Conservation (phyloP, 2,797 vertebrate species). For the Percopsis omiscomaycus region DNA sequence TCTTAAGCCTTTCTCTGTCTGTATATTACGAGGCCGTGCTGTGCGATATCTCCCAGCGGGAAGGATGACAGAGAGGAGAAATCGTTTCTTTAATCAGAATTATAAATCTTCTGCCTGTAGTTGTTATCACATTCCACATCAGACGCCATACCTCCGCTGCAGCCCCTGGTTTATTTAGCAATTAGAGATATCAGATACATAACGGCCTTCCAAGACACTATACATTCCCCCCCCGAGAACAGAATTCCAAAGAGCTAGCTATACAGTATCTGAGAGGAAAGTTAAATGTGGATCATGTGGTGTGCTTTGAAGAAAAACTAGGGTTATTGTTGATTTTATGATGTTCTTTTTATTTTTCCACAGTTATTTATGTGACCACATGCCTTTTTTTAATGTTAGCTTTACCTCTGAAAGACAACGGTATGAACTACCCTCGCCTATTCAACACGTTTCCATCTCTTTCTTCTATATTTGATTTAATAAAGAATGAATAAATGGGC, state of each 20-base stretch:
- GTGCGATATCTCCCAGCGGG: slow-evolving; percentile 24
- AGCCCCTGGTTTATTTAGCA: slow-evolving; percentile 14
- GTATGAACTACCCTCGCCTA: no score
- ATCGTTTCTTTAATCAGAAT: slow-evolving; percentile 56
- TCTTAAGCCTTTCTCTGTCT: slow-evolving; percentile 5
- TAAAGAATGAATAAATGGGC: neutral
- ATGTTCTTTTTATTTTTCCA: no score
- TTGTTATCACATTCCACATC: slow-evolving; percentile 38
- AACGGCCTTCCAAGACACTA: neutral
- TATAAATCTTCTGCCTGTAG: slow-evolving; percentile 52
- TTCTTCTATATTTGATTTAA: neutral
- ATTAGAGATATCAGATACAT: slow-evolving; percentile 37
- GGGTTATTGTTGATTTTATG: no score
- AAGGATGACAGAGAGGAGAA: slow-evolving; percentile 32
- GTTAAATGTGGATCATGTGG: no score
- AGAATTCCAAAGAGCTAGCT: slow-evolving; percentile 1
- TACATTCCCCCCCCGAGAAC: neutral
- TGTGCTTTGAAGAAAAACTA: no score
- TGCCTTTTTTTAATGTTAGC: no score
- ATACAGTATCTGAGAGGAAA: no score
- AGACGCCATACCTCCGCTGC: slow-evolving; percentile 24
- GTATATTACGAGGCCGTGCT: slow-evolving; percentile 17
- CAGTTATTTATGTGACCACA: no score
- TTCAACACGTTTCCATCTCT: no score
- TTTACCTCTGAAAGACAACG: no score